Percentiles rank a stretch among this genome's conserved stretches.
phyloP scores from a whole-genome alignment of 2,113 vertebrate species.

The Elaphurus davidianus region DNA sequence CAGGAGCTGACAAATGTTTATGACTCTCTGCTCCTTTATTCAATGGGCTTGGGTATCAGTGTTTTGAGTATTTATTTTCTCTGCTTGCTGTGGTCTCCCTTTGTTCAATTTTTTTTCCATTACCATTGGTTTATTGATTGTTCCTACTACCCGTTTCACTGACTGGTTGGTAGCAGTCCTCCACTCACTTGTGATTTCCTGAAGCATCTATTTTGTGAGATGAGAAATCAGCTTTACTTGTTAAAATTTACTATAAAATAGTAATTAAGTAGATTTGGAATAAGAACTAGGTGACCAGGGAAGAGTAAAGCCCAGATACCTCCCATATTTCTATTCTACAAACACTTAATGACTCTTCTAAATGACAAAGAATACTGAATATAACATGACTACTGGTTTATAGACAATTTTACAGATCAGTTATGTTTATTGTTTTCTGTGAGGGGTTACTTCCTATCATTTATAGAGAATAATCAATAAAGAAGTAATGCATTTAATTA shows the following conservation, averaged over 20 bases:
- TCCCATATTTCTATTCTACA: not conserved
- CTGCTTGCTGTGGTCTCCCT: not conserved
- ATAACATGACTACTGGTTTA: not conserved
- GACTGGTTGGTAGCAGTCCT: not conserved
- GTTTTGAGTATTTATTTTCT: not conserved
- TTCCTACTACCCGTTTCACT: not conserved
- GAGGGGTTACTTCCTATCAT: not conserved
- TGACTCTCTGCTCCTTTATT: not conserved
- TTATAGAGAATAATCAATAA: constrained; percentile 51
- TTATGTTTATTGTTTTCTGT: constrained; percentile 32
- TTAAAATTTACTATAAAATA: not conserved
- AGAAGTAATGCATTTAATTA: constrained; percentile 56
- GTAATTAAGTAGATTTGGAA: not conserved
- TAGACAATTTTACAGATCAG: constrained; percentile 11
- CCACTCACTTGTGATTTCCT: not conserved
- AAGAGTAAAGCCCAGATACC: not conserved
- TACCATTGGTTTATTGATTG: not conserved
- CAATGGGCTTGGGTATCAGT: not conserved
- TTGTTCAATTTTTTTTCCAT: not conserved
- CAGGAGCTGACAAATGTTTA: not conserved
- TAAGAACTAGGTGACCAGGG: not conserved
- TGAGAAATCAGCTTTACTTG: not conserved
- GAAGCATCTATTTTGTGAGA: not conserved
- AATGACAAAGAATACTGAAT: not conserved
- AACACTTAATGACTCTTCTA: not conserved